phyloP scores from a whole-genome alignment of 2,888 invertebrate species.

The Dendrolimus pini region DNA sequence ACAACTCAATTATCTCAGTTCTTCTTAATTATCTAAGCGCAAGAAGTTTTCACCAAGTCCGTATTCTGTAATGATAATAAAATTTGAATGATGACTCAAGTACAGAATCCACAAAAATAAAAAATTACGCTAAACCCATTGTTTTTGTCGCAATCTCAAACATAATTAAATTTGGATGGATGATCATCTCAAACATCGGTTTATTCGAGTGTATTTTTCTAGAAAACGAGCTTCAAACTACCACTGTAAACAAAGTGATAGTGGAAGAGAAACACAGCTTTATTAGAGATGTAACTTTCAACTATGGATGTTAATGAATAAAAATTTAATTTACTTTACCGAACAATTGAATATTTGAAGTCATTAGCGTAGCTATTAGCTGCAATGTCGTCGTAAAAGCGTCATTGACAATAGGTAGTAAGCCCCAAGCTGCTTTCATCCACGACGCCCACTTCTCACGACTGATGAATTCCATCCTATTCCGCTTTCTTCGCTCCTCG shows the following conservation, averaged over 20 bases:
- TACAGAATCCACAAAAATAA: too few relatives aligned
- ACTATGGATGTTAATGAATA: background rate
- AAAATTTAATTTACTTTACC: background rate
- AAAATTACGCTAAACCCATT: too few relatives aligned
- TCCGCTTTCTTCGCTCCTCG: slow-evolving; percentile 53
- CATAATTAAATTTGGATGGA: too few relatives aligned
- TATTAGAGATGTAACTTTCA: background rate
- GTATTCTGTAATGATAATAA: too few relatives aligned
- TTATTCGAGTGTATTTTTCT: too few relatives aligned
- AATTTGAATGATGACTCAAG: too few relatives aligned
- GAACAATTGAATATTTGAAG: slow-evolving; percentile 2
- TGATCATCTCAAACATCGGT: too few relatives aligned
- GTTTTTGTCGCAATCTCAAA: too few relatives aligned
- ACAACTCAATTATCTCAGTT: too few relatives aligned
- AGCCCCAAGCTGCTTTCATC: slow-evolving; percentile 57
- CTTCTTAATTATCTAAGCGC: too few relatives aligned
- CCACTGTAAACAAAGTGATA: background rate
- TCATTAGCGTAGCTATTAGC: background rate
- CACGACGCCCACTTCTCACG: slow-evolving; percentile 62
- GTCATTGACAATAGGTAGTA: slow-evolving; percentile 44
- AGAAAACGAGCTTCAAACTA: too few relatives aligned
- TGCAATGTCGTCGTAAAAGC: background rate
- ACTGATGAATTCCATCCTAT: slow-evolving; percentile 46
- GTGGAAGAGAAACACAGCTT: slow-evolving; percentile 6
- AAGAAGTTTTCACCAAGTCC: too few relatives aligned